Evolutionary conservation across 2,888 invertebrate species (phyloP).

Genomic region (Thelaira solivaga): DNA sequence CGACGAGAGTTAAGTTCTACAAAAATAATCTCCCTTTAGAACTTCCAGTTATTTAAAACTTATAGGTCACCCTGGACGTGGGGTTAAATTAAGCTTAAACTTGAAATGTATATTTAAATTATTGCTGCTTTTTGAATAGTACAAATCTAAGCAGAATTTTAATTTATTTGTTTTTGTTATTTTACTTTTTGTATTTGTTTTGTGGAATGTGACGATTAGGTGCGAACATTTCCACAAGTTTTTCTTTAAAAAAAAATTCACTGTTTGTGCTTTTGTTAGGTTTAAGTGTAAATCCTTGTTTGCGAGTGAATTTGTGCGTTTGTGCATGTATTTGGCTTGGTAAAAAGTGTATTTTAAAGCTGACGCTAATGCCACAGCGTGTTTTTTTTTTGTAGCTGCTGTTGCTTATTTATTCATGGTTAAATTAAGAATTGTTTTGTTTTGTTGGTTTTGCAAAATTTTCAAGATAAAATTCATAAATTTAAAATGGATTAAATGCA

Average conservation of each 20-base stretch:
- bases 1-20: no score
- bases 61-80: background rate
- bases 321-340: background rate
- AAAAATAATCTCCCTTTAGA: no score
- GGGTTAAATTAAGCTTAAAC: background rate
- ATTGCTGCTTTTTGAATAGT: constrained; percentile 15
- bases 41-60: no score
- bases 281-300: background rate
- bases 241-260: constrained; percentile 1
- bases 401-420: constrained; percentile 33
- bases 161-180: constrained; percentile 5
- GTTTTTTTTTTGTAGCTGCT: constrained; percentile 12
- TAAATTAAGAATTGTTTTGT: constrained; percentile 34
- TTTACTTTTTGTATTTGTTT: background rate
- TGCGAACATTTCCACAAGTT: constrained; percentile 43
- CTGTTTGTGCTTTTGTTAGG: constrained; percentile 1
- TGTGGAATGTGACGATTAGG: constrained; percentile 14
- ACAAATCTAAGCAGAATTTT: constrained; percentile 2
- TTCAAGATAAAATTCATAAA: constrained; percentile 40
- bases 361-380: constrained; percentile 11
- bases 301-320: background rate
- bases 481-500: constrained; percentile 43
- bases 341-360: background rate
- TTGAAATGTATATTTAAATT: constrained; percentile 39
- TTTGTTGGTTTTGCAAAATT: background rate